phyloP scores from a whole-genome alignment of 2,888 invertebrate genomes.

The Chorisops tibialis region DNA sequence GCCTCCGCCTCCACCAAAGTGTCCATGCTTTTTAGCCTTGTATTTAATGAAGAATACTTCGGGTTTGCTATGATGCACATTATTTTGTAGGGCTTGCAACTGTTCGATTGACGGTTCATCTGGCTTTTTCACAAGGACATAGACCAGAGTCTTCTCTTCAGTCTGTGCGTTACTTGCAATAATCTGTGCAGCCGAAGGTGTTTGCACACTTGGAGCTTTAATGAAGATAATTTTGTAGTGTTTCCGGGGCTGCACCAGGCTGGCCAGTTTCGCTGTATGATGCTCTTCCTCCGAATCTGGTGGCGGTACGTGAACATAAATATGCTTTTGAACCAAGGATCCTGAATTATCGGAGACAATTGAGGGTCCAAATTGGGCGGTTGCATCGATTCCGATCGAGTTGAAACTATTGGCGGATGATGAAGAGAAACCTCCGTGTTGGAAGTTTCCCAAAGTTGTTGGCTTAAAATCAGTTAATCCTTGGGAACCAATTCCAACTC shows the following conservation, averaged over 20 bases:
- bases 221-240: slow-evolving; percentile 75
- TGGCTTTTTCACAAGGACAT: slow-evolving; percentile 67
- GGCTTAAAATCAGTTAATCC: background rate
- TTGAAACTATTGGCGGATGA: slow-evolving; percentile 43
- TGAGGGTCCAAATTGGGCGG: slow-evolving; percentile 1
- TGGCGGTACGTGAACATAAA: slow-evolving; percentile 83
- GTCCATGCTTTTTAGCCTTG: slow-evolving; percentile 57
- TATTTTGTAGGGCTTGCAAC: slow-evolving; percentile 60
- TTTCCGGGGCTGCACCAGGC: slow-evolving; percentile 62
- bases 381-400: slow-evolving; percentile 24
- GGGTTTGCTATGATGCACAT: slow-evolving; percentile 61
- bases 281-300: slow-evolving; percentile 71
- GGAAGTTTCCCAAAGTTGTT: background rate
- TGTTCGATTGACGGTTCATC: slow-evolving; percentile 62
- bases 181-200: slow-evolving; percentile 37
- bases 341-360: slow-evolving; percentile 12
- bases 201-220: slow-evolving; percentile 62
- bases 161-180: slow-evolving; percentile 6
- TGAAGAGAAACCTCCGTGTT: background rate
- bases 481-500: background rate
- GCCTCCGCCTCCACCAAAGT: slow-evolving; percentile 28
- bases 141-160: slow-evolving; percentile 67
- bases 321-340: slow-evolving; percentile 76
- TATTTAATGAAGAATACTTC: slow-evolving; percentile 71
- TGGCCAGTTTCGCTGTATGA: slow-evolving; percentile 51